Conservation (phyloP, 2,888 invertebrate species). For the Drosophila borborema region DNA sequence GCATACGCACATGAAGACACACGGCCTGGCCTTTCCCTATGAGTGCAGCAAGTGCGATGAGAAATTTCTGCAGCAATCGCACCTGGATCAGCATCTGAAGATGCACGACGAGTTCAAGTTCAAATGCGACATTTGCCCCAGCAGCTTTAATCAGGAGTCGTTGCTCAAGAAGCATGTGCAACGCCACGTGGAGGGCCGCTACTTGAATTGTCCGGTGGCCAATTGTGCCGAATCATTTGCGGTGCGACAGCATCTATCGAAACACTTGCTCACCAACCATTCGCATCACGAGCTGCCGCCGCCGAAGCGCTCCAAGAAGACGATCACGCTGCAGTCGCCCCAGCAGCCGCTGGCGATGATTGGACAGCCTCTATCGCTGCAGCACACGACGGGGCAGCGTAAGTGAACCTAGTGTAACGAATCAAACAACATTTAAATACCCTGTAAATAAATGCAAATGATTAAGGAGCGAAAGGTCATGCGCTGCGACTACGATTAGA, state of each 20-base stretch:
- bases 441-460: background rate
- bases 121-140: slow-evolving; percentile 85
- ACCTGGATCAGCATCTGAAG: slow-evolving; percentile 85
- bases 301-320: slow-evolving; percentile 84
- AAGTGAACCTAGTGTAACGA: slow-evolving; percentile 51
- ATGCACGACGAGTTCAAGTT: slow-evolving; percentile 85
- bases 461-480: too few species aligned
- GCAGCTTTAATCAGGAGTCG: slow-evolving; percentile 85
- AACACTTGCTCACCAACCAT: slow-evolving; percentile 85
- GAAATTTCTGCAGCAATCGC: slow-evolving; percentile 85
- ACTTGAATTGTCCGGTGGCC: slow-evolving; percentile 84
- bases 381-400: slow-evolving; percentile 84
- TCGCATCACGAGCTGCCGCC: slow-evolving; percentile 85
- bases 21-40: slow-evolving; percentile 84
- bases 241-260: slow-evolving; percentile 85
- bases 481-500: too few species aligned
- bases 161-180: slow-evolving; percentile 85
- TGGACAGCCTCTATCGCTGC: slow-evolving; percentile 84
- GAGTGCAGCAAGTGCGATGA: slow-evolving; percentile 85
- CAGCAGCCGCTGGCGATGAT: slow-evolving; percentile 84
- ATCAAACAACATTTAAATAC: background rate
- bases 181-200: slow-evolving; percentile 85
- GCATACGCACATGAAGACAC: slow-evolving; percentile 85
- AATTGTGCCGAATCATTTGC: slow-evolving; percentile 85
- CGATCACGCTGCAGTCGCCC: slow-evolving; percentile 78